Evolutionary conservation across 2,797 vertebrate species (phyloP), one percentile per base, ranked within the genome.

Genomic region (Calcarius lapponicus): DNA sequence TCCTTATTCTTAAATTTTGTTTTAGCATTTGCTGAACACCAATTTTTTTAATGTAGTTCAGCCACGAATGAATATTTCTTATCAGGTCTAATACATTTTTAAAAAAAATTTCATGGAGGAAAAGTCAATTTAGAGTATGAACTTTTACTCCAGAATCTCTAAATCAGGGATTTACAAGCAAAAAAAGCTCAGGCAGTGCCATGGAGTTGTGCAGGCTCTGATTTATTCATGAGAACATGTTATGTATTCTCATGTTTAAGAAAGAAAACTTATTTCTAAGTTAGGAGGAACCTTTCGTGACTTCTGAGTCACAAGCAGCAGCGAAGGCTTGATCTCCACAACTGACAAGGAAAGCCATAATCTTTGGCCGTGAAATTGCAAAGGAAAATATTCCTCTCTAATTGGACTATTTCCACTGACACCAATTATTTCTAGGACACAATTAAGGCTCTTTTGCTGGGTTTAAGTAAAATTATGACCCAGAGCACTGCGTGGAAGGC

Each of bases 361-460:
- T 93, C 70, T 70, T 36, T 53, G 82, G 34, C 93, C 16, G 2
- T 88, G 90, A 88, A 93, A 94, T 87, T 92, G 80, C 79, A 74
- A 84, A 80, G 82, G 88, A 95, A 93, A 93, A 42, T 50, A 78
- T 96, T 94, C 93, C 42, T 10, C 60, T 89, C 84, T 96, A 97
- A 97, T 97, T 97, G 96, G 90, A 69, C 90, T 43, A 47, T 95
- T 97, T 97, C 95, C 90, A 93, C 86, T 32, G 80, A 95, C 94
- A 96, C 92, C 90, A 97, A 93, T 97, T 97, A 98, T 95, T 97
- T 95, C 83, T 74, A 73, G 93, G 92, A 79, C 7, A 88, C 97
- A 96, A 97, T 97, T 96, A 97, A 89, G 71, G 62, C 36, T 94
- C 88, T 95, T 95, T 95, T 95, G 78, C 83, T 91, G 95, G 65